Base-by-base conservation (phyloP, 1,140 invertebrate species). In the honey bee (Apis mellifera) region DNA sequence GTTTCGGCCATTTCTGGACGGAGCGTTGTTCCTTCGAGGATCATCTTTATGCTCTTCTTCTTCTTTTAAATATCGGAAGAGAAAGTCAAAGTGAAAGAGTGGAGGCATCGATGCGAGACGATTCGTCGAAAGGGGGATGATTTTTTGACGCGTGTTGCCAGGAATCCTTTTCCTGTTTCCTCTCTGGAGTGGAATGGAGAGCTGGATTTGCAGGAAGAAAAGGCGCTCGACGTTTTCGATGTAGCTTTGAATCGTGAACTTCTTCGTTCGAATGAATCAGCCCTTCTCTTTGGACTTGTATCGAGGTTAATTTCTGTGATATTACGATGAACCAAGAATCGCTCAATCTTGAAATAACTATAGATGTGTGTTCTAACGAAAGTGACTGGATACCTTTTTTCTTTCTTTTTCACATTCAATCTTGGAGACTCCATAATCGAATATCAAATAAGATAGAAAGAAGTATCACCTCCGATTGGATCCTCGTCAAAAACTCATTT, bases 51-150 rank as follows among this genome's bases (percentile, higher is more conserved):
- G n/a, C 19, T 32, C 11, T 42, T 3, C 15, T 17, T n/a, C 8
- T 42, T 42, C 15, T 42, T 21, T 32, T 12, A 19, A 13, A 15
- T 17, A 11, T 11, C 26, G 32, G 11, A 13, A 15, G 1, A 15
- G 66, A 15, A 52, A 15, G 23, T 3, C 1, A 1, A n/a, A 9
- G 9, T 4, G 26, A 17, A 26, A 26, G 32, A 54, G 60, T 59
- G 55, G 42, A 83, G 32, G 57, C 85, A 54, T 11, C 77, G 85
- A 17, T 54, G 77, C 72, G 82, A 84, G 15, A 70, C 26, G 50
- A 71, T 65, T 71, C 74, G 81, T 78, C 78, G 65, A 78, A 82
- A 82, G 66, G 57, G 79, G 81, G 79, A 82, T 82, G 64, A 82
- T 82, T 82, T 64, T 76, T 81, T 68, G 64, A 68, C 79, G 72